Percentiles rank a stretch among this genome's conserved stretches.
These are phyloP conservation scores for Theretra japonica DNA, from an alignment of 2,888 invertebrate genomes.

Conservation along the genomic window DNA sequence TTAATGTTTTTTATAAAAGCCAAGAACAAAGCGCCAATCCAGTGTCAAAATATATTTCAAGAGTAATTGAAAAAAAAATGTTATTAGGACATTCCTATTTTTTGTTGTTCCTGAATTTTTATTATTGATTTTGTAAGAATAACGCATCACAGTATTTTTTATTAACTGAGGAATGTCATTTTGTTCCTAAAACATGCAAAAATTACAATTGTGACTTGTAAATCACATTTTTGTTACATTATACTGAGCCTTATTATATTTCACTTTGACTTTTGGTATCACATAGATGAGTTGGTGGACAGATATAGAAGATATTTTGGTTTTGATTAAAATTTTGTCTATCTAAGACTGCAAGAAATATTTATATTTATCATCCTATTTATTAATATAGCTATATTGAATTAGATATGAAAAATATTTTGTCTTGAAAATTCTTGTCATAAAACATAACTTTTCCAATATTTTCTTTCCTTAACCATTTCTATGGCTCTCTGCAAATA, in stretches of 20 bases:
- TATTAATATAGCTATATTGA: neutral
- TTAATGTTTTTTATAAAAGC: neutral
- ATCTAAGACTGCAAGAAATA: neutral
- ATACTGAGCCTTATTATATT: neutral
- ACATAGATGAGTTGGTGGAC: neutral
- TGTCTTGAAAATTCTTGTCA: neutral
- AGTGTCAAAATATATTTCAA: neutral
- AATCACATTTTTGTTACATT: neutral
- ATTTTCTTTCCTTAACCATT: neutral
- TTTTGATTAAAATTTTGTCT: neutral
- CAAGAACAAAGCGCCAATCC: slow-evolving; percentile 10
- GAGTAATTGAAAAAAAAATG: neutral
- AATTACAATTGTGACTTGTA: neutral
- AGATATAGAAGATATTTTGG: neutral
- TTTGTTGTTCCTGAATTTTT: slow-evolving; percentile 24
- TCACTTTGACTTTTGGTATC: neutral
- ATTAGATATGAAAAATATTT: neutral
- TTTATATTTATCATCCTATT: neutral
- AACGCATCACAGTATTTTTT: slow-evolving; percentile 24
- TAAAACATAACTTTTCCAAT: neutral
- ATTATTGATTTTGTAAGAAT: slow-evolving; percentile 2
- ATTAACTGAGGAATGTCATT: slow-evolving; percentile 11
- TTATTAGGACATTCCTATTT: slow-evolving; percentile 43
- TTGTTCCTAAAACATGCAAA: slow-evolving; percentile 16
- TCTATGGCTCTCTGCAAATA: slow-evolving; percentile 3